These are phyloP conservation scores for Argya squamiceps DNA, from an alignment of 2,797 vertebrate species.

Conservation along the genomic window DNA sequence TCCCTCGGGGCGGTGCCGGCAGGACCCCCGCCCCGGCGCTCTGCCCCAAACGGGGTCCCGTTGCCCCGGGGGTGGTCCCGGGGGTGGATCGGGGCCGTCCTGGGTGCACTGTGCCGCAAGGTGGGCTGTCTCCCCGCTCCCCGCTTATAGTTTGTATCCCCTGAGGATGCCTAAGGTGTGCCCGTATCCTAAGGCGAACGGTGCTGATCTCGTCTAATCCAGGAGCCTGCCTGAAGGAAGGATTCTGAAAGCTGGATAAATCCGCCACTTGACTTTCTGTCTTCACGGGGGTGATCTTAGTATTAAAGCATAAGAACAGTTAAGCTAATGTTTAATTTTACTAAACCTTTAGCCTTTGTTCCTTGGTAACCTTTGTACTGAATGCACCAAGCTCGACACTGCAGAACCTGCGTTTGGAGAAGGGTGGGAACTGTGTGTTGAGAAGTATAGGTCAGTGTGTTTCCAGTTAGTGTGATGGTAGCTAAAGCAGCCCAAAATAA, in stretches of 20 bases:
- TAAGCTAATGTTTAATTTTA: slow-evolving; percentile 39
- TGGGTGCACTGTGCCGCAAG: neutral
- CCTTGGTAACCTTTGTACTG: slow-evolving; percentile 39
- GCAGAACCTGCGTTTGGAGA: neutral
- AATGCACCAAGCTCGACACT: neutral
- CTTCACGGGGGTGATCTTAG: neutral
- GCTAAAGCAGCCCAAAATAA: neutral
- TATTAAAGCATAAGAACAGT: neutral
- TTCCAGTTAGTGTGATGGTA: neutral
- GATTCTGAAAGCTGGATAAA: neutral
- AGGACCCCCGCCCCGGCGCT: neutral
- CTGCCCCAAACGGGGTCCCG: neutral
- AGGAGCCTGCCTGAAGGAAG: neutral
- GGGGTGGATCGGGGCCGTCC: too few relatives aligned
- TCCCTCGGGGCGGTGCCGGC: too few relatives aligned
- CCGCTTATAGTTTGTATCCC: accelerated
- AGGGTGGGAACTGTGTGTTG: neutral
- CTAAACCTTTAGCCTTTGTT: neutral
- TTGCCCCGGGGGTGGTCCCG: accelerated
- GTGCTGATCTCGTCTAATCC: neutral
- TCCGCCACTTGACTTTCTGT: neutral
- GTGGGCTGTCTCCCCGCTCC: neutral
- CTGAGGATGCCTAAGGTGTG: neutral
- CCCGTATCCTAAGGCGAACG: neutral
- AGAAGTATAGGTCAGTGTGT: neutral